Conservation (phyloP, 1,140 invertebrate genomes). For the Ceratosolen solmsi region DNA sequence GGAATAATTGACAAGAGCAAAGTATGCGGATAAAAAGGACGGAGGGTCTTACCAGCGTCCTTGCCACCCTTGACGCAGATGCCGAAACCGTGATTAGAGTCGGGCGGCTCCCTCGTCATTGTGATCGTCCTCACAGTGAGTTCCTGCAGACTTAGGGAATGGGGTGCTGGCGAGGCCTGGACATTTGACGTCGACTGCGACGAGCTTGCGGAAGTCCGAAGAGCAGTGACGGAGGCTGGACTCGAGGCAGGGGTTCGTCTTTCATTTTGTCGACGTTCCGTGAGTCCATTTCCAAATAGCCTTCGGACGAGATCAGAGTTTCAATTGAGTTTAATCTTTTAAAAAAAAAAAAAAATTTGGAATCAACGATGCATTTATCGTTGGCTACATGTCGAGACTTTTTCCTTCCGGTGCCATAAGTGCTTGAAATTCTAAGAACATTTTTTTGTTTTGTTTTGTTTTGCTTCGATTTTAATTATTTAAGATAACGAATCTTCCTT, state of each 20-base stretch:
- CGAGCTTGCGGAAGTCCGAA: constrained; percentile 58
- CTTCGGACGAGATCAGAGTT: constrained; percentile 49
- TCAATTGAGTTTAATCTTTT: neutral
- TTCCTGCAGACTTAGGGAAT: constrained; percentile 81
- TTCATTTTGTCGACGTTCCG: constrained; percentile 65
- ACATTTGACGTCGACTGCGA: constrained; percentile 58
- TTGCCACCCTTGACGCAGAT: constrained; percentile 92
- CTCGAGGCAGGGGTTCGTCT: constrained; percentile 82
- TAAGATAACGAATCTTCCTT: too few relatives aligned
- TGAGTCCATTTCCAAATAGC: constrained; percentile 66
- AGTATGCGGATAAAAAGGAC: too few relatives aligned
- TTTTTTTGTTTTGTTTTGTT: too few relatives aligned
- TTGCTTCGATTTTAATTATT: too few relatives aligned
- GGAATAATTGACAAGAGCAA: too few relatives aligned
- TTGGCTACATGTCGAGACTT: neutral
- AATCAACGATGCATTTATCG: neutral
- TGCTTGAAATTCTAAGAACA: too few relatives aligned
- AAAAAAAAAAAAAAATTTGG: neutral
- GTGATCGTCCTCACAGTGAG: constrained; percentile 86
- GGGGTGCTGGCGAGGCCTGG: constrained; percentile 67
- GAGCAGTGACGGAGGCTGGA: constrained; percentile 75
- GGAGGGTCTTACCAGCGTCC: constrained; percentile 85
- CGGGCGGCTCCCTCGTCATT: constrained; percentile 85
- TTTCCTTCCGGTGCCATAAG: neutral
- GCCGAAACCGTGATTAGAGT: constrained; percentile 86